Conservation (phyloP, 2,113 vertebrate species). For the Apteryx owenii region DNA sequence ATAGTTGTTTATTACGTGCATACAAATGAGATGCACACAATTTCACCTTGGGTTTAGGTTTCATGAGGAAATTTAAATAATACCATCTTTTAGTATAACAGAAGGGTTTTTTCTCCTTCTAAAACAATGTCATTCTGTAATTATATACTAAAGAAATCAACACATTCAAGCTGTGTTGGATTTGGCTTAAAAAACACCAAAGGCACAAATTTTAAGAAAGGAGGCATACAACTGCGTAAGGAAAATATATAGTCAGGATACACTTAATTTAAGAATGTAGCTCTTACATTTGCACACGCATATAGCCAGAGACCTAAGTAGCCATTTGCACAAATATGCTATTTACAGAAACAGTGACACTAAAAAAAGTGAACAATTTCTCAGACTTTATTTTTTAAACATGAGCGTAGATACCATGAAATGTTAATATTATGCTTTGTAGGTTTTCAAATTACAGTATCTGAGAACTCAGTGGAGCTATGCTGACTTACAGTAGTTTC, state of each 20-base stretch:
- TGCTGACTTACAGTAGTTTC: fast-evolving
- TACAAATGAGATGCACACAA: neutral
- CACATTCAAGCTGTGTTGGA: neutral
- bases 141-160: neutral
- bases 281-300: fast-evolving
- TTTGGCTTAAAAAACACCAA: neutral
- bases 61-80: neutral
- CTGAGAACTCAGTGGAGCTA: neutral
- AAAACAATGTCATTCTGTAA: neutral
- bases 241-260: fast-evolving
- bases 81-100: neutral
- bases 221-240: neutral
- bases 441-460: neutral
- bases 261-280: neutral
- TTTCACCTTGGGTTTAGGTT: neutral
- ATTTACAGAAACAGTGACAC: fast-evolving
- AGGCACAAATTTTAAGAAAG: neutral
- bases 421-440: fast-evolving
- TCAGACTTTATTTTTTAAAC: neutral
- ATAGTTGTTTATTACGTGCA: slow-evolving; percentile 73
- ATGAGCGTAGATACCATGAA: fast-evolving
- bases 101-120: neutral
- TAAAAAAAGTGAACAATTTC: fast-evolving
- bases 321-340: neutral
- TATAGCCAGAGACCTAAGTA: neutral